Evolutionary conservation across 2,888 invertebrate genomes (phyloP), one percentile per base, ranked within the genome.

Genomic region (Rhamnusium bicolor): DNA sequence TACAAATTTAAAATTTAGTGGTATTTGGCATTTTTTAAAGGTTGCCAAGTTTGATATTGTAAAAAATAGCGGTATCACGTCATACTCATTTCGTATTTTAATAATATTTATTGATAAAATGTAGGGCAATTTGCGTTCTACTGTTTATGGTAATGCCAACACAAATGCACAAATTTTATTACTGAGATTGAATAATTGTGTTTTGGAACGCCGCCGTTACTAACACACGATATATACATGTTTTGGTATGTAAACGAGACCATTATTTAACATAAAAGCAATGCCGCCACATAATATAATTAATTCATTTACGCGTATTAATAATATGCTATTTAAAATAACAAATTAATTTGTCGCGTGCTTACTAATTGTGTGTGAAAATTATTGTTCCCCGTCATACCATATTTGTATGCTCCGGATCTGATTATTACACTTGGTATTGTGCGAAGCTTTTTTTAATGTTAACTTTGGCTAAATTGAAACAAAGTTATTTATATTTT

Each of bases 291-390:
- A n/a, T 61, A 46, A 46, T 46, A 32, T 18, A 61, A 61, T 61
- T 61, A 61, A 46, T 21, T 60, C 32, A 46, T 62, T 24, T 51
- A 49, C 47, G 51, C 27, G 12, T 51, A 63, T 51, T 49, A 27
- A 63, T 27, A 27, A 63, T 47, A 14, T 24, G 16, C 12, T 27
- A 63, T 21, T 68, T 68, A 56, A 58, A 56, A 54, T 47, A 58
- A 68, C 68, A 68, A 68, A 68, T 58, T 68, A 47, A 58, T 19
- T 24, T 21, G 68, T 68, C 68, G 68, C 68, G 68, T 68, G 68
- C 18, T 12, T 54, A 18, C 32, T 66, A 66, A 54, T 66, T 54
- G 54, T 54, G 53, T 53, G 40, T 54, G 66, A 66, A 66, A 53
- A 54, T 54, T 40, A 65, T 27, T 32, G 54, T 66, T 66, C 54